Evolutionary conservation across 92 coral and sea anemone genomes (phyloP).

Genomic region (Paramuricea clavata): DNA sequence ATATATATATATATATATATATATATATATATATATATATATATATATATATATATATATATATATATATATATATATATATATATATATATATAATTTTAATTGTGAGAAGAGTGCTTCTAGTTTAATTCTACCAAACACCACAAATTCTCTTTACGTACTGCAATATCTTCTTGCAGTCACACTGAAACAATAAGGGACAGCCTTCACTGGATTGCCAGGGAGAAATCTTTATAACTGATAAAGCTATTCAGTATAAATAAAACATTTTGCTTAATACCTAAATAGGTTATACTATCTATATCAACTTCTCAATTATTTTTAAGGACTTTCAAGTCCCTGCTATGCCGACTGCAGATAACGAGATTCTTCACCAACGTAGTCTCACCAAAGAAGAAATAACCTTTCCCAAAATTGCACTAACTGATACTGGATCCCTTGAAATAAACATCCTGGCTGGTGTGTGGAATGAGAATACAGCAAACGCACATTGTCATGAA

Average conservation of each 20-base stretch:
- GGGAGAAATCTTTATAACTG: not conserved
- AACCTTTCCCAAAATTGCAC: not conserved
- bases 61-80: no score
- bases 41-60: no score
- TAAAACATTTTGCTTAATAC: not conserved
- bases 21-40: no score
- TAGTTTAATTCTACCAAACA: no score
- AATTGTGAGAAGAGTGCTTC: no score
- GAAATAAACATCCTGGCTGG: constrained; percentile 10
- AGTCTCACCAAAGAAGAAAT: constrained; percentile 12
- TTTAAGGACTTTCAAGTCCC: not conserved
- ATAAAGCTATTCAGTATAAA: not conserved
- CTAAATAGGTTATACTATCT: no score
- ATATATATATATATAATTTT: no score
- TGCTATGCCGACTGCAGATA: not conserved
- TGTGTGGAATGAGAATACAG: not conserved
- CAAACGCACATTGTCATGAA: not conserved
- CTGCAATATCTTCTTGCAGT: no score
- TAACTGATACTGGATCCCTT: not conserved
- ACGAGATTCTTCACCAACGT: not conserved
- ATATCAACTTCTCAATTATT: not conserved
- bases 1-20: no score
- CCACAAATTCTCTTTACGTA: no score
- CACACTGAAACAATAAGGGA: no score
- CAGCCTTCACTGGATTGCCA: not conserved